A percentile compares a stretch with the other conserved stretches of the same genome.
Conservation (phyloP, 2,797 vertebrate genomes). For the Eremophila alpestris region DNA sequence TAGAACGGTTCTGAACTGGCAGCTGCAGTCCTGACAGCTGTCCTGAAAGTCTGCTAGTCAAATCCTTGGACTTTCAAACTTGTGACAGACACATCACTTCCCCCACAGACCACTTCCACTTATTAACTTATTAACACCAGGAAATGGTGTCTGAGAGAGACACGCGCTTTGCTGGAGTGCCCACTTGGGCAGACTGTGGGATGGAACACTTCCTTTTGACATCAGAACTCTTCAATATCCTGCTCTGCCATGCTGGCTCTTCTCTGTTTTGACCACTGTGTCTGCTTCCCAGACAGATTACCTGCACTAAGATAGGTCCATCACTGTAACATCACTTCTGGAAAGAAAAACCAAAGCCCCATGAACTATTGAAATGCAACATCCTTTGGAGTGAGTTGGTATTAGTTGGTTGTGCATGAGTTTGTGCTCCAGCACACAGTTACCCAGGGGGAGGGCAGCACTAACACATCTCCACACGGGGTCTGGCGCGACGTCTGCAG, state of each 20-base stretch:
- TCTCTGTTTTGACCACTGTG: not conserved
- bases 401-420: not conserved
- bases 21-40: not conserved
- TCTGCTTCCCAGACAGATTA: not conserved
- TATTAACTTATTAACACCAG: not conserved
- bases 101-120: constrained; percentile 30
- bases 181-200: not conserved
- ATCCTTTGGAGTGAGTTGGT: not conserved
- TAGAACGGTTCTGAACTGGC: not conserved
- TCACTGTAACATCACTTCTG: not conserved
- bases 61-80: not conserved
- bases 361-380: not conserved
- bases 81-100: constrained; percentile 45
- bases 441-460: not conserved
- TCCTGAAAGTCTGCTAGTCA: not conserved
- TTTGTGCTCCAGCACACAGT: accelerated
- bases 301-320: not conserved
- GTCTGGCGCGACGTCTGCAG: not conserved
- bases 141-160: not conserved
- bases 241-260: not conserved
- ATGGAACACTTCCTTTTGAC: not conserved
- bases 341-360: not conserved
- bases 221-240: not conserved
- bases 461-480: not conserved
- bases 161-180: not conserved